phyloP scores from a whole-genome alignment of 2,888 invertebrate species.

The Polylopha cassiicola region DNA sequence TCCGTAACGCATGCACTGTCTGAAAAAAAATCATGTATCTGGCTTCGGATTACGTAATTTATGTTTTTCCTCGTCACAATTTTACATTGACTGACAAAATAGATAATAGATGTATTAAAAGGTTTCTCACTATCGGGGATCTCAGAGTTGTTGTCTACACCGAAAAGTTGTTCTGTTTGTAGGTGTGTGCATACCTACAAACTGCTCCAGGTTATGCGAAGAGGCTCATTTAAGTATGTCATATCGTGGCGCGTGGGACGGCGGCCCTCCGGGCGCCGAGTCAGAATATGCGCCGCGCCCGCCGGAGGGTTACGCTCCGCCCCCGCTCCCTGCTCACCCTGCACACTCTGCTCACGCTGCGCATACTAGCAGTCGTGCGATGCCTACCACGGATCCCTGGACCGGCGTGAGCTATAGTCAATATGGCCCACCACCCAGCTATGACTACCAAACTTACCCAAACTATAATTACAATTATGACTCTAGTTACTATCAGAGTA shows the following conservation, averaged over 20 bases:
- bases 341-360: conserved; percentile 34
- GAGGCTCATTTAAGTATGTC: conserved; percentile 66
- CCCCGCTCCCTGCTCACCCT: conserved; percentile 47
- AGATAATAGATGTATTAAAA: conserved; percentile 44
- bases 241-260: conserved; percentile 70
- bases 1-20: conserved; percentile 45
- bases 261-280: conserved; percentile 75
- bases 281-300: conserved; percentile 63
- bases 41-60: conserved; percentile 71
- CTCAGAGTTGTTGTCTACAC: conserved; percentile 76
- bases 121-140: conserved; percentile 52
- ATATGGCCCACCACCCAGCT: conserved; percentile 49
- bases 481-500: conserved; percentile 52
- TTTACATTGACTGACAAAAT: conserved; percentile 55
- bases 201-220: conserved; percentile 77
- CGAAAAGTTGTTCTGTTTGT: conserved; percentile 83
- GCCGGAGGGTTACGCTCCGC: conserved; percentile 54
- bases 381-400: conserved; percentile 69
- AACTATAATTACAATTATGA: conserved; percentile 52
- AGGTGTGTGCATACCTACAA: conserved; percentile 79
- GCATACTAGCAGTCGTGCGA: conserved; percentile 31
- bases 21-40: conserved; percentile 39
- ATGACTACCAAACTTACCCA: conserved; percentile 56
- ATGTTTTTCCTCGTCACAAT: conserved; percentile 62
- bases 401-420: conserved; percentile 67